phyloP scores from a whole-genome alignment of 2,113 vertebrate genomes.

The Phyllopteryx taeniolatus region DNA sequence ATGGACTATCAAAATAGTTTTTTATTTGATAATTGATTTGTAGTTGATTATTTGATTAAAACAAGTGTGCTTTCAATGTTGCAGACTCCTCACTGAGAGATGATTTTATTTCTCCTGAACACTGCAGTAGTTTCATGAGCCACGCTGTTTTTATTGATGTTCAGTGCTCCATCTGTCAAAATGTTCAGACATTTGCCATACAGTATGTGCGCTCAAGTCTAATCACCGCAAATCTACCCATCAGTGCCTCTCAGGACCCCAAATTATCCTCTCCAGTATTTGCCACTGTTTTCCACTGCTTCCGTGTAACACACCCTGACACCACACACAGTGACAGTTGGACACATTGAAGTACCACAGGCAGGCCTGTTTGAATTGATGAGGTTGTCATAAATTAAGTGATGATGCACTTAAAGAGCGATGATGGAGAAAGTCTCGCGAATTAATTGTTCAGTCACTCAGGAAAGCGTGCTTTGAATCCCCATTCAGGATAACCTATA shows the following conservation, averaged over 20 bases:
- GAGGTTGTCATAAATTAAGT: constrained; percentile 57
- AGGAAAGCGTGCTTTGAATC: constrained; percentile 27
- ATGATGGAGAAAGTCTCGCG: constrained; percentile 51
- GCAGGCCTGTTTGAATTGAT: constrained; percentile 62
- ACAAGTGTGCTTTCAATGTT: background rate
- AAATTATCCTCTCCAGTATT: constrained; percentile 66
- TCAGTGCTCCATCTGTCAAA: background rate
- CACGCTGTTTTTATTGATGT: background rate
- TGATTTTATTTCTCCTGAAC: background rate
- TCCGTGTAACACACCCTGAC: constrained; percentile 42
- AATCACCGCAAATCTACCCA: constrained; percentile 55
- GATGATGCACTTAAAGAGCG: constrained; percentile 68
- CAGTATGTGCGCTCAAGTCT: constrained; percentile 42
- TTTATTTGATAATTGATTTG: no score
- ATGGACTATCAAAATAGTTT: no score
- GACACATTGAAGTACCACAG: background rate
- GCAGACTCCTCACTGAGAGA: background rate
- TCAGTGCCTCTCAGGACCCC: constrained; percentile 58
- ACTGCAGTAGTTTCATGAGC: background rate
- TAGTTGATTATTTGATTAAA: no score
- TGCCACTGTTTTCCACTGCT: constrained; percentile 39
- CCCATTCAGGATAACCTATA: constrained; percentile 6
- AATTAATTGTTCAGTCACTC: constrained; percentile 63
- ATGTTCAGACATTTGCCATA: background rate
- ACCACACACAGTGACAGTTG: constrained; percentile 18